Evolutionary conservation across 2,113 vertebrate species (phyloP).

Genomic region (Zeus faber): DNA sequence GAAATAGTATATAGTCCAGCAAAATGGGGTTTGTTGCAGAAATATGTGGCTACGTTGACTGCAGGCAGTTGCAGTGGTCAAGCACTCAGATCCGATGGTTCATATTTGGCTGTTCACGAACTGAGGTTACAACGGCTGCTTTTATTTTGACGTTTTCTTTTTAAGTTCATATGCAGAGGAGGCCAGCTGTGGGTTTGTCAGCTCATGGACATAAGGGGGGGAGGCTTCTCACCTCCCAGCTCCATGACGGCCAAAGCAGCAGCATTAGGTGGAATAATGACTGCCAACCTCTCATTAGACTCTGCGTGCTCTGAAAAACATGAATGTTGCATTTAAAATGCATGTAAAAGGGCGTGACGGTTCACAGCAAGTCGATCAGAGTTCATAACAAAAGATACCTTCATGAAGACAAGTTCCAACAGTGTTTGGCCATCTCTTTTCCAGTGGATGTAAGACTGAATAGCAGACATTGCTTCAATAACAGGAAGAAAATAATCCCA

Average conservation of each 20-base stretch:
- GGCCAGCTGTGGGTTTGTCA: no score
- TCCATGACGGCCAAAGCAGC: conserved; percentile 31
- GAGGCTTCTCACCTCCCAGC: conserved; percentile 44
- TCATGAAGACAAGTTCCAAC: neutral
- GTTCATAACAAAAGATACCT: neutral
- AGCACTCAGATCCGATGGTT: no score
- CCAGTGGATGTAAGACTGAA: no score
- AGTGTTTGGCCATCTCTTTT: neutral
- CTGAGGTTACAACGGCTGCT: neutral
- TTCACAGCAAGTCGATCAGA: no score
- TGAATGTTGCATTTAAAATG: no score
- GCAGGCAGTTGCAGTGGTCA: no score
- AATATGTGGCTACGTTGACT: no score
- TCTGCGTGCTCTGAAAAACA: neutral
- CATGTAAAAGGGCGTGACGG: neutral
- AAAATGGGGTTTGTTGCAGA: no score
- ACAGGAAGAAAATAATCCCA: neutral
- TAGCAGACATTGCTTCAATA: no score
- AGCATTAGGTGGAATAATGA: conserved; percentile 48
- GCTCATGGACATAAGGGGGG: no score
- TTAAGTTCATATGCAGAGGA: no score
- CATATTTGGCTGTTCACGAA: neutral
- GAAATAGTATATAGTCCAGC: neutral
- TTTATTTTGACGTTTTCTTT: no score
- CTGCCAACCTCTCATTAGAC: conserved; percentile 19